Evolutionary conservation across 2,888 invertebrate genomes (phyloP).

Genomic region (Clivina fossor): DNA sequence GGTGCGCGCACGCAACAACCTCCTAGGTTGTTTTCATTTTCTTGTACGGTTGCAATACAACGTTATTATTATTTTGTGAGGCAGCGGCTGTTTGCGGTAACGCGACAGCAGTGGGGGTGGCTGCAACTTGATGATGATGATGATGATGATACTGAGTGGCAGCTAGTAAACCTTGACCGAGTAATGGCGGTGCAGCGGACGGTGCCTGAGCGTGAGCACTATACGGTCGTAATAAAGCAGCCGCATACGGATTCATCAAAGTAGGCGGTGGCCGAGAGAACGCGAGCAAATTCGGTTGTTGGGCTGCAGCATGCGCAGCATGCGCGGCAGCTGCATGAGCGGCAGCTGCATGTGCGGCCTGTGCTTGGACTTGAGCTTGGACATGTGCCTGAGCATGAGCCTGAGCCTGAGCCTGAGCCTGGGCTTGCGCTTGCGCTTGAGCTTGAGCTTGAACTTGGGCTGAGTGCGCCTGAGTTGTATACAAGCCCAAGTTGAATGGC

Average conservation of each 20-base stretch:
- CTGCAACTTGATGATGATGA: slow-evolving; percentile 54
- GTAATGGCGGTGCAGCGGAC: slow-evolving; percentile 31
- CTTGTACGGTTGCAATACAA: slow-evolving; percentile 81
- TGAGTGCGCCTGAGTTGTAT: slow-evolving; percentile 50
- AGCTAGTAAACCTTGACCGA: slow-evolving; percentile 38
- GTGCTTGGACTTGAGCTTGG: slow-evolving; percentile 10
- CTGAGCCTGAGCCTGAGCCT: slow-evolving; percentile 22
- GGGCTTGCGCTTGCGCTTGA: slow-evolving; percentile 35
- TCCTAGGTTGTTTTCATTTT: slow-evolving; percentile 84
- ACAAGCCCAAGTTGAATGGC: slow-evolving; percentile 46
- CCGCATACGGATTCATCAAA: slow-evolving; percentile 52
- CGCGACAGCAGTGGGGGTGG: slow-evolving; percentile 46
- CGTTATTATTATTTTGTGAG: slow-evolving; percentile 56
- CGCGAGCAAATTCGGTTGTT: slow-evolving; percentile 50
- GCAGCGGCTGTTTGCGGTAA: slow-evolving; percentile 53
- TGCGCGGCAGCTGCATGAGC: too few relatives aligned
- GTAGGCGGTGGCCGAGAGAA: slow-evolving; percentile 52
- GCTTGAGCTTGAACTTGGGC: slow-evolving; percentile 42
- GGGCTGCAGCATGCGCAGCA: slow-evolving; percentile 44
- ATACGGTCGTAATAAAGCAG: slow-evolving; percentile 50
- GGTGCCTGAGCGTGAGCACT: neutral
- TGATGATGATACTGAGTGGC: slow-evolving; percentile 49
- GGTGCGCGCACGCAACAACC: slow-evolving; percentile 19
- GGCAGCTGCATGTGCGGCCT: slow-evolving; percentile 31
- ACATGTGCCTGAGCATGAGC: slow-evolving; percentile 30